Evolutionary conservation across 2,113 vertebrate genomes (phyloP).

Genomic region (Lasiurus cinereus): DNA sequence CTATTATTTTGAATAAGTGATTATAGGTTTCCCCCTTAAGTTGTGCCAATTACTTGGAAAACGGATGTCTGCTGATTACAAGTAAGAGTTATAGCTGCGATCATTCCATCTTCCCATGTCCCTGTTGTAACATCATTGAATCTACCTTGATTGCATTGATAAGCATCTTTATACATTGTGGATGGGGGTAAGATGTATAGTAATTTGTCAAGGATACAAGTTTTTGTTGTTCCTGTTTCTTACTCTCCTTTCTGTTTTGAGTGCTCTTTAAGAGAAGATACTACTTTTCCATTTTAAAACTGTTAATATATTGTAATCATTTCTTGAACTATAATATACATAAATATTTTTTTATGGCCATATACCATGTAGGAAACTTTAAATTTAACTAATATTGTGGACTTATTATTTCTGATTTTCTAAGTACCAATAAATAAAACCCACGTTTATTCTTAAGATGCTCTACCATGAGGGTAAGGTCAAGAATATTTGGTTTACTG

Average conservation of each 20-base stretch:
- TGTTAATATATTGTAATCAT: background rate
- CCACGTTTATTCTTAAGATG: conserved; percentile 24
- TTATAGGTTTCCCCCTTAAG: background rate
- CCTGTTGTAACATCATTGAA: background rate
- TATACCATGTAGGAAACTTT: background rate
- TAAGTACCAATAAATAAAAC: conserved; percentile 34
- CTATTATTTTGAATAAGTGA: background rate
- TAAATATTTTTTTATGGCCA: background rate
- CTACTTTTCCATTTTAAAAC: background rate
- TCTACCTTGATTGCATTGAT: background rate
- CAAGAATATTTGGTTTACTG: background rate
- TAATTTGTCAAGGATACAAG: background rate
- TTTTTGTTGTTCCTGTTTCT: background rate
- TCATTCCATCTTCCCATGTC: background rate
- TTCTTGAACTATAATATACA: background rate
- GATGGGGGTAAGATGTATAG: background rate
- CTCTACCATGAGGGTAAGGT: background rate
- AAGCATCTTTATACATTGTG: background rate
- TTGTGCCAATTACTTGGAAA: background rate
- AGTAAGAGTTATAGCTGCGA: background rate
- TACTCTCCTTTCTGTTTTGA: background rate
- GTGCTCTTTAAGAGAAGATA: background rate
- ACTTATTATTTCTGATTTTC: conserved; percentile 16
- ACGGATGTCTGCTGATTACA: background rate
- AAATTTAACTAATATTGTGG: conserved; percentile 4